Conservation (phyloP, 2,113 vertebrate genomes). For the Chlamydotis undulata region DNA sequence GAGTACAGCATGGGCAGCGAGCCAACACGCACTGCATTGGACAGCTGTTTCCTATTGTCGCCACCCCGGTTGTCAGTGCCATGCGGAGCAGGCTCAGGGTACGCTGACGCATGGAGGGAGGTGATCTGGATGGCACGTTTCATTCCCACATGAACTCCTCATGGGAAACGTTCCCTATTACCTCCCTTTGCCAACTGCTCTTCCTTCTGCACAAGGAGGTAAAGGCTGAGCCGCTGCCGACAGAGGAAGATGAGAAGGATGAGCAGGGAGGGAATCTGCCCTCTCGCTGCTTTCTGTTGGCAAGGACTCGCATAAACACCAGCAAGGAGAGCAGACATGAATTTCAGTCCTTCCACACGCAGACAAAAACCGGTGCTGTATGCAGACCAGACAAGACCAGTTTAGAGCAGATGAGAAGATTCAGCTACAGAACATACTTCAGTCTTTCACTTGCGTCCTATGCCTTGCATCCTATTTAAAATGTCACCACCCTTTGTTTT, state of each 20-base stretch:
- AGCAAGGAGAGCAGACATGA: neutral
- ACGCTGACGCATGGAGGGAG: rapidly evolving
- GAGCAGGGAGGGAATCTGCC: neutral
- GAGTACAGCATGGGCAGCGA: neutral
- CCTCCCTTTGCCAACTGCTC: neutral
- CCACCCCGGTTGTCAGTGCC: neutral
- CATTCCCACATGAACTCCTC: neutral
- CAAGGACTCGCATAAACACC: neutral
- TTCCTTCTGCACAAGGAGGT: neutral
- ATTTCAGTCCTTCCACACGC: neutral
- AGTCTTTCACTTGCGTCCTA: neutral
- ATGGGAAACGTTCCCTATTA: neutral
- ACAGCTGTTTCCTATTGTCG: neutral
- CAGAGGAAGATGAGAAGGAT: neutral
- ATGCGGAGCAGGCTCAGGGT: neutral
- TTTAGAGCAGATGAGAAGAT: neutral
- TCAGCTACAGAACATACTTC: neutral
- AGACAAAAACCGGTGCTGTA: neutral
- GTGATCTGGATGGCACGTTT: neutral
- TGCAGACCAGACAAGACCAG: neutral
- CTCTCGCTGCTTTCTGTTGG: neutral
- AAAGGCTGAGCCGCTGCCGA: neutral
- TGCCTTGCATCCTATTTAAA: neutral
- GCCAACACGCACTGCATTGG: neutral
- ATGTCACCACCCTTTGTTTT: neutral